Percentiles rank a stretch among this genome's conserved stretches.
Evolutionary conservation across 1,140 invertebrate species (phyloP).

Genomic region (Pseudoatta argentina): DNA sequence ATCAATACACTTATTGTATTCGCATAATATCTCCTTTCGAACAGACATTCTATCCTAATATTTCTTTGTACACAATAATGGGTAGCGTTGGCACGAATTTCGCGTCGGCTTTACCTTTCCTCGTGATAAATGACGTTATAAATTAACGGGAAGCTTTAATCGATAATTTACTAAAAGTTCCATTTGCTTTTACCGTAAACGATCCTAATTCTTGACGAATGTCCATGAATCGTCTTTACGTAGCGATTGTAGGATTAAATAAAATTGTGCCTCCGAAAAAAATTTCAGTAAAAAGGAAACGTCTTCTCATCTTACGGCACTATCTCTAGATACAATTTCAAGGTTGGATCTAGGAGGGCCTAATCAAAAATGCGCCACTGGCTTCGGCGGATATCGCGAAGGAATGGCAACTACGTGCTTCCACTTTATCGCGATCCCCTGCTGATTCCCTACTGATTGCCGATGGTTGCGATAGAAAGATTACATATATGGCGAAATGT

Average conservation of each 20-base stretch:
- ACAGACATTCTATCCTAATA: constrained; percentile 18
- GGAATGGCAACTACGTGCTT: constrained; percentile 46
- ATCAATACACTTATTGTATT: constrained; percentile 57
- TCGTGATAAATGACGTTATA: constrained; percentile 11
- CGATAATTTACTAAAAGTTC: constrained; percentile 20
- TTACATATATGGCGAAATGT: constrained; percentile 19
- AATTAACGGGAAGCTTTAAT: constrained; percentile 16
- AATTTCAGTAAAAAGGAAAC: neutral
- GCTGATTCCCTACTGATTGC: constrained; percentile 58
- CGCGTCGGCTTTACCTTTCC: neutral
- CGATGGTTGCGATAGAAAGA: constrained; percentile 45
- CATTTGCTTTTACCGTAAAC: constrained; percentile 4
- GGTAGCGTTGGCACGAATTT: constrained; percentile 15
- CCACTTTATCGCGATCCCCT: constrained; percentile 48
- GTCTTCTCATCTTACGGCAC: neutral
- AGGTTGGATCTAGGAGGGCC: neutral
- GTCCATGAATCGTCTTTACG: neutral
- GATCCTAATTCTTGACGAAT: neutral
- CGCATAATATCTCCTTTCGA: constrained; percentile 34
- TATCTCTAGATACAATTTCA: constrained; percentile 1
- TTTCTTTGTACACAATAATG: constrained; percentile 30
- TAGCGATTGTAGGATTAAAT: neutral
- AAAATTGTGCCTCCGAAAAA: neutral
- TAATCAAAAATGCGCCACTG: constrained; percentile 42
- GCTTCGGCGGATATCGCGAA: constrained; percentile 26